Conservation (phyloP, 2,888 invertebrate genomes). For the Chelonus formosanus region DNA sequence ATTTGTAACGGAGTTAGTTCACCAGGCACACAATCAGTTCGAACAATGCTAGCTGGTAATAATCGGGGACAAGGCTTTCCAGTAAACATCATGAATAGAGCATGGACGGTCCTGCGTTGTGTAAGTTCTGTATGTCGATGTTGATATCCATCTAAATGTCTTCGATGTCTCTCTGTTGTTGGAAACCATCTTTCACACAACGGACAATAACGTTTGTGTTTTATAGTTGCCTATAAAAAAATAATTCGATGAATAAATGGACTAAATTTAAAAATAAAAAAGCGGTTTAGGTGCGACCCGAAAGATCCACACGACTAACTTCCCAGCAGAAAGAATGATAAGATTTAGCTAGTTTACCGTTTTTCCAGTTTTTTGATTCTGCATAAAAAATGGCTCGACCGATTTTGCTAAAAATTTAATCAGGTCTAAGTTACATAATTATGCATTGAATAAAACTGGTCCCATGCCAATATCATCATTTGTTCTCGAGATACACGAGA, state of each 20-base stretch:
- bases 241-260: neutral
- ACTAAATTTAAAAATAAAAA: neutral
- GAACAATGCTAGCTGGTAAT: constrained; percentile 54
- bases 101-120: constrained; percentile 63
- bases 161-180: constrained; percentile 56
- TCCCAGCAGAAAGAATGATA: no score
- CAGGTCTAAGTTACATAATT: no score
- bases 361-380: no score
- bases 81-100: constrained; percentile 63
- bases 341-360: no score
- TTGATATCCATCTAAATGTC: constrained; percentile 61
- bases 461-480: no score
- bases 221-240: constrained; percentile 58
- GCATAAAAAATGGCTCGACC: no score
- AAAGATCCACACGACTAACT: no score
- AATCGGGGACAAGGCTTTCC: constrained; percentile 61
- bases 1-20: constrained; percentile 63
- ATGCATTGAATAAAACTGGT: no score
- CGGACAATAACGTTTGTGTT: constrained; percentile 60
- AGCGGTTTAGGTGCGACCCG: no score
- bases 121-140: constrained; percentile 61
- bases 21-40: constrained; percentile 57
- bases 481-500: no score
- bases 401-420: no score
- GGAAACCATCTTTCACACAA: constrained; percentile 63